Conservation (phyloP, 1,140 invertebrate genomes). For the Drosophila pachea region DNA sequence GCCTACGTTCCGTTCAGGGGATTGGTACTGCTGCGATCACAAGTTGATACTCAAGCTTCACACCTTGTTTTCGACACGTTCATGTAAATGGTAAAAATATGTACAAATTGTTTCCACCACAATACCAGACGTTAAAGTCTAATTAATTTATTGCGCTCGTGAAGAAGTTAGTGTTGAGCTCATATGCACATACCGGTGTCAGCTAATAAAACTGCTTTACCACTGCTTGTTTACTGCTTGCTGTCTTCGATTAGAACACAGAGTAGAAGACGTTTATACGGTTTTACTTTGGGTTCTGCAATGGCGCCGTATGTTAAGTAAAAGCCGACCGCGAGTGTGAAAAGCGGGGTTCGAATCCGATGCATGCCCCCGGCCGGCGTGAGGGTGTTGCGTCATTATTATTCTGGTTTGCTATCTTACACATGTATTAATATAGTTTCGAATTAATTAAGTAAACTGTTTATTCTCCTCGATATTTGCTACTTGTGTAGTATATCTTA, state of each 20-base stretch:
- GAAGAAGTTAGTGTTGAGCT: slow-evolving; percentile 9
- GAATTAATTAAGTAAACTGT: no score
- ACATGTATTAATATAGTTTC: no score
- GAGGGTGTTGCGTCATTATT: no score
- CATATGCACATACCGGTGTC: not conserved
- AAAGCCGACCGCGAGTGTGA: not conserved
- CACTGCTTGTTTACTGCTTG: slow-evolving; percentile 42
- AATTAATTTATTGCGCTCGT: slow-evolving; percentile 55
- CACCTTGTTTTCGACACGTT: slow-evolving; percentile 57
- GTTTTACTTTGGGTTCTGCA: not conserved
- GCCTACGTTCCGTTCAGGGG: slow-evolving; percentile 38
- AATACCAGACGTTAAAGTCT: slow-evolving; percentile 48
- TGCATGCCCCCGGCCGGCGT: not conserved
- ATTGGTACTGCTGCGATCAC: slow-evolving; percentile 15
- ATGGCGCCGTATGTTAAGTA: slow-evolving; percentile 22
- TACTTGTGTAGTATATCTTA: not conserved
- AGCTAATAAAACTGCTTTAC: slow-evolving; percentile 15
- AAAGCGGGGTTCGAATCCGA: slow-evolving; percentile 33
- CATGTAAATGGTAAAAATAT: slow-evolving; percentile 15
- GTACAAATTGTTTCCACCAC: not conserved
- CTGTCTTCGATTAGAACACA: slow-evolving; percentile 3
- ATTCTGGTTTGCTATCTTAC: no score
- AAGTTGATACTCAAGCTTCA: slow-evolving; percentile 47
- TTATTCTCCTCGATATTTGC: no score
- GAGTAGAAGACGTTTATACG: not conserved